These are phyloP conservation scores for Pelvicachromis taeniatus DNA, from an alignment of 2,113 vertebrate species.

Conservation along the genomic window DNA sequence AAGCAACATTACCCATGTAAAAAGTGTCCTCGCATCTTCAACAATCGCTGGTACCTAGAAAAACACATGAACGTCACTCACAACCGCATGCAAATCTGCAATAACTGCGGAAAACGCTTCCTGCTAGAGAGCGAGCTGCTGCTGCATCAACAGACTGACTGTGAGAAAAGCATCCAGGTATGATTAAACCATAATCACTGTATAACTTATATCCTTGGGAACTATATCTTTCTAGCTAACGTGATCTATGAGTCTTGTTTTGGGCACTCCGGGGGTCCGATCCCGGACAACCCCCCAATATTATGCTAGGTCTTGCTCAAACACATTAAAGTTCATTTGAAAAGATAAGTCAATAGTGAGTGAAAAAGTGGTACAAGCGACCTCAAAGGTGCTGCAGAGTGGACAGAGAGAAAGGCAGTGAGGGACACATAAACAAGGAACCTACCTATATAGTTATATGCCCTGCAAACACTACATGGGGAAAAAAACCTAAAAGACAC, in stretches of 20 bases:
- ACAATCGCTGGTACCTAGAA: slow-evolving; percentile 98
- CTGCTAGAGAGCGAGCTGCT: slow-evolving; percentile 91
- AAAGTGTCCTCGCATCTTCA: slow-evolving; percentile 92
- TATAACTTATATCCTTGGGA: background rate
- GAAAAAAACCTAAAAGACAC: background rate
- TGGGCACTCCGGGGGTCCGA: background rate
- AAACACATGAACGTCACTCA: slow-evolving; percentile 98
- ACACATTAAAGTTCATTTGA: background rate
- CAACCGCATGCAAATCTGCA: slow-evolving; percentile 96
- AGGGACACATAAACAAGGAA: background rate
- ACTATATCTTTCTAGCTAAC: background rate
- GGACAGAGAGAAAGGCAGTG: background rate
- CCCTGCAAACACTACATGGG: background rate
- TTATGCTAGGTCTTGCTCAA: background rate
- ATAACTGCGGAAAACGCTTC: slow-evolving; percentile 92
- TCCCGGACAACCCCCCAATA: background rate
- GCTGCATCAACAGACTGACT: slow-evolving; percentile 94
- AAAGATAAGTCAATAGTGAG: background rate
- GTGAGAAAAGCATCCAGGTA: slow-evolving; percentile 97
- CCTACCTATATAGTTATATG: background rate
- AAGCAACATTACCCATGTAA: slow-evolving; percentile 92
- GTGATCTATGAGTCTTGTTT: background rate
- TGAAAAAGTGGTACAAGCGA: background rate
- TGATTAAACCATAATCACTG: background rate
- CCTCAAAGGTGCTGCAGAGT: background rate